Conservation (phyloP, 2,888 invertebrate species). For the Cephalotes varians region DNA sequence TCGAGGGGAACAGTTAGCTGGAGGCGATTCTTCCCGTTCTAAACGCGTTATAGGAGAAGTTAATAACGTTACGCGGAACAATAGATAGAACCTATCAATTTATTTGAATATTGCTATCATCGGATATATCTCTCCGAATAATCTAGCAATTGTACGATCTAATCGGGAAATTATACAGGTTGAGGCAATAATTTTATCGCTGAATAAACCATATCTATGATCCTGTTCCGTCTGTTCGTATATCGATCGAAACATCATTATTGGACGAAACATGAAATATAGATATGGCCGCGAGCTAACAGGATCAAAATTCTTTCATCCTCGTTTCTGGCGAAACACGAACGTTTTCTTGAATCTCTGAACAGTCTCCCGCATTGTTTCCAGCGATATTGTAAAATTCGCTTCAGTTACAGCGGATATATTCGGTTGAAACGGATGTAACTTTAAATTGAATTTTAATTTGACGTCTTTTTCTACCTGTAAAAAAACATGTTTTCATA, state of each 20-base stretch:
- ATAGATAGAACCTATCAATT: slow-evolving; percentile 1
- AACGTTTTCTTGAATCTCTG: slow-evolving; percentile 40
- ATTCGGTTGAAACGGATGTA: background rate
- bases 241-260: slow-evolving; percentile 30
- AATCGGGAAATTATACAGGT: slow-evolving; percentile 10
- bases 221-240: background rate
- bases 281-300: slow-evolving; percentile 24
- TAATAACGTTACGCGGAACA: background rate
- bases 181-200: slow-evolving; percentile 7
- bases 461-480: background rate
- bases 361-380: slow-evolving; percentile 29
- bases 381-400: slow-evolving; percentile 10
- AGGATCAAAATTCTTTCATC: slow-evolving; percentile 33
- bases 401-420: background rate
- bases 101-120: background rate
- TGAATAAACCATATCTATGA: slow-evolving; percentile 19
- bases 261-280: slow-evolving; percentile 30
- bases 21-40: background rate
- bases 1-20: background rate
- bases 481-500: background rate
- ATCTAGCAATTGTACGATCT: background rate
- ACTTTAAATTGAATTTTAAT: slow-evolving; percentile 37
- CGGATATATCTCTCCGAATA: background rate
- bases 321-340: background rate
- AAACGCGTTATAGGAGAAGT: background rate